Conservation (phyloP, 2,797 vertebrate species). For the Enteromius paludinosus region DNA sequence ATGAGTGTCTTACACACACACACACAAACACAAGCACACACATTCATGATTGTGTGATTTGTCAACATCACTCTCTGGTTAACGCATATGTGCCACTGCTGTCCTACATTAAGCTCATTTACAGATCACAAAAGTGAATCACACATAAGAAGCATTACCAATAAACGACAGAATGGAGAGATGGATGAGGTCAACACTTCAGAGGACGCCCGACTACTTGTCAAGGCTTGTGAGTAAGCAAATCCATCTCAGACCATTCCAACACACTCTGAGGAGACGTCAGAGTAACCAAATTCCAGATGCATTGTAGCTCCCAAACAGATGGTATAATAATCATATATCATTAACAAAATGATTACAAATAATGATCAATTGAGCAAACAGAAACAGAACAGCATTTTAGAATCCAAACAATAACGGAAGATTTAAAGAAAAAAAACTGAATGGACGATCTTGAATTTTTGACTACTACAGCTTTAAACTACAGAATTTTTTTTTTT, state of each 20-base stretch:
- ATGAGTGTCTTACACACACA: slow-evolving; percentile 32
- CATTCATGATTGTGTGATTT: slow-evolving; percentile 5
- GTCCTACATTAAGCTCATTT: background rate
- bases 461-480: background rate
- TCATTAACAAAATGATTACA: too few species aligned
- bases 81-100: background rate
- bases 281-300: background rate
- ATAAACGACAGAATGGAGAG: slow-evolving; percentile 19
- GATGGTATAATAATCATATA: too few species aligned
- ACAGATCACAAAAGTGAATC: slow-evolving; percentile 22
- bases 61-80: slow-evolving; percentile 10
- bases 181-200: slow-evolving; percentile 10
- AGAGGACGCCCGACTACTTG: background rate
- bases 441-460: background rate
- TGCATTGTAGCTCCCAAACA: background rate
- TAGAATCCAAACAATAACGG: background rate
- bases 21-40: slow-evolving; percentile 15
- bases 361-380: background rate
- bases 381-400: background rate
- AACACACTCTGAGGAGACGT: background rate
- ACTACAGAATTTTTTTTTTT: background rate
- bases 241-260: background rate
- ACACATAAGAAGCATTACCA: background rate
- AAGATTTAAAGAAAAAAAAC: background rate
- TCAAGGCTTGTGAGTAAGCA: background rate